These are phyloP conservation scores for Eurytemora carolleeae DNA, from an alignment of 1,140 invertebrate species.

Conservation along the genomic window DNA sequence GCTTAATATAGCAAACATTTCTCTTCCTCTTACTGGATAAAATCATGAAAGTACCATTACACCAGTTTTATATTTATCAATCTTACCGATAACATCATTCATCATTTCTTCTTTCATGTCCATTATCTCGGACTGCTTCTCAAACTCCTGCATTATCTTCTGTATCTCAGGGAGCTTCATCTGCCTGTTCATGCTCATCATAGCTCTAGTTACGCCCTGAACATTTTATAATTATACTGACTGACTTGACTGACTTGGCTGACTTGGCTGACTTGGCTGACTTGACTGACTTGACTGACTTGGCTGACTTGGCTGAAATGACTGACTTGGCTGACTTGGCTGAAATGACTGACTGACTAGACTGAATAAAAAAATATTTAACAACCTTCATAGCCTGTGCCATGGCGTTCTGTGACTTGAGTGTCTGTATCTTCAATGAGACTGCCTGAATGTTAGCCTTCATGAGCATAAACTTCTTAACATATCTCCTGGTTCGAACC, in stretches of 20 bases:
- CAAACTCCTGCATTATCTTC: slow-evolving; percentile 96
- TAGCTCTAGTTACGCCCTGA: slow-evolving; percentile 84
- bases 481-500: slow-evolving; percentile 78
- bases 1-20: too few species aligned
- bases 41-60: neutral
- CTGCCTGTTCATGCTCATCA: slow-evolving; percentile 96
- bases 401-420: slow-evolving; percentile 97
- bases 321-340: too few species aligned
- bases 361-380: too few species aligned
- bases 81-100: slow-evolving; percentile 68
- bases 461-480: slow-evolving; percentile 99
- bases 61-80: neutral
- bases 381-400: slow-evolving; percentile 91
- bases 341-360: too few species aligned
- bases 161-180: slow-evolving; percentile 97
- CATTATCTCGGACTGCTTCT: slow-evolving; percentile 99
- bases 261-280: too few species aligned
- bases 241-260: too few species aligned
- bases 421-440: slow-evolving; percentile 90
- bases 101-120: slow-evolving; percentile 99
- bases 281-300: too few species aligned
- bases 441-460: slow-evolving; percentile 98
- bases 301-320: too few species aligned
- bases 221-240: too few species aligned
- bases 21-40: too few species aligned